Evolutionary conservation across 2,888 invertebrate species (phyloP).

Genomic region (Drosophila kambysellisi): DNA sequence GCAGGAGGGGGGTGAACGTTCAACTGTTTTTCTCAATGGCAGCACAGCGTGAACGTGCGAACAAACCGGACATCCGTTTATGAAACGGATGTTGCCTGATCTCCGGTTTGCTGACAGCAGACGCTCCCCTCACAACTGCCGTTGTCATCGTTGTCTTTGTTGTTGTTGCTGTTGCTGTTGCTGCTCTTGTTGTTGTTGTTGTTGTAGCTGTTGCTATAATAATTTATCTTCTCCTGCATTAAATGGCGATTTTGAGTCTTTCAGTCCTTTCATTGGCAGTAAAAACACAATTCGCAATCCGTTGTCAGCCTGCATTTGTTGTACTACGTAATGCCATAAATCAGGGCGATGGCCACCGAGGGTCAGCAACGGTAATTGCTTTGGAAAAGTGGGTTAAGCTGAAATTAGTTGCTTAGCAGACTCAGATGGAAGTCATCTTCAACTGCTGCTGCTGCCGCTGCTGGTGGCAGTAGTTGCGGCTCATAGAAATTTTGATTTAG

Average conservation of each 20-base stretch:
- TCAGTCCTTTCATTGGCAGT: constrained; percentile 40
- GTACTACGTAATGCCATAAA: constrained; percentile 59
- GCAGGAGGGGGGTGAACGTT: constrained; percentile 15
- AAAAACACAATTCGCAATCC: constrained; percentile 58
- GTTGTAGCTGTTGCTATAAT: constrained; percentile 37
- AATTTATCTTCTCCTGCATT: constrained; percentile 73
- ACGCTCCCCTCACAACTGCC: constrained; percentile 17
- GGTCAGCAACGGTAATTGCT: constrained; percentile 67
- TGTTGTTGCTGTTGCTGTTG: constrained; percentile 4
- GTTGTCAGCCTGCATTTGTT: constrained; percentile 51
- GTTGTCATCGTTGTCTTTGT: constrained; percentile 17
- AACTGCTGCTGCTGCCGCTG: constrained; percentile 27
- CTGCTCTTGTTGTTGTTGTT: not conserved
- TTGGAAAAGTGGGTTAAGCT: constrained; percentile 74
- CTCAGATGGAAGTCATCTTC: constrained; percentile 45
- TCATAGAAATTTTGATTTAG: constrained; percentile 74
- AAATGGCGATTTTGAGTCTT: constrained; percentile 63
- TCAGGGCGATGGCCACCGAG: constrained; percentile 41
- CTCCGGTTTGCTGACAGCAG: constrained; percentile 70
- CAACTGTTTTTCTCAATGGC: constrained; percentile 36
- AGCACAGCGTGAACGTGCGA: constrained; percentile 74
- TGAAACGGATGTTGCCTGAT: constrained; percentile 78
- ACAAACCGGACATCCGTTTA: constrained; percentile 75
- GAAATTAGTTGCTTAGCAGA: constrained; percentile 75
- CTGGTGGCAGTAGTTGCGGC: constrained; percentile 21